Percentiles rank a stretch among this genome's conserved stretches.
Conservation (phyloP, 2,797 vertebrate genomes). For the Mus caroli region DNA sequence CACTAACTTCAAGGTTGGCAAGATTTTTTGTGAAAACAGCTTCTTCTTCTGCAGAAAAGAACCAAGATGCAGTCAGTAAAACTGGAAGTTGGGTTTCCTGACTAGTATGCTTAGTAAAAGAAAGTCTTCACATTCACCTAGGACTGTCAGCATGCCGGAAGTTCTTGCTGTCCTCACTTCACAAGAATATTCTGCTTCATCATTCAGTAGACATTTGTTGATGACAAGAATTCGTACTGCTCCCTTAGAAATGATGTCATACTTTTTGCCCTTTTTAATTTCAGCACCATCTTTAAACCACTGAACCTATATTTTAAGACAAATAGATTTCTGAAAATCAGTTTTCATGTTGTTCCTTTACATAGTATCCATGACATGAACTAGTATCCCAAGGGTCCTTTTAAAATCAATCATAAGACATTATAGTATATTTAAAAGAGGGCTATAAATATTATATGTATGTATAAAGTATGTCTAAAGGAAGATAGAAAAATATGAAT, state of each 20-base stretch:
- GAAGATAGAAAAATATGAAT: neutral
- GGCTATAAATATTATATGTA: neutral
- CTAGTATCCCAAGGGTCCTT: conserved; percentile 93
- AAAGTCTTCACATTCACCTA: conserved; percentile 91
- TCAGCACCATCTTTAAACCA: conserved; percentile 98
- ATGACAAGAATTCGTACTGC: conserved; percentile 94
- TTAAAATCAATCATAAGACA: conserved; percentile 73
- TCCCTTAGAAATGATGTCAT: conserved; percentile 96
- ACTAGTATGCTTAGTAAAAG: conserved; percentile 1
- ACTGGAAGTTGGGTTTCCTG: neutral
- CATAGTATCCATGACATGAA: conserved; percentile 92
- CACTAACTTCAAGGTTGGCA: conserved; percentile 94
- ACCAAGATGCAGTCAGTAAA: conserved; percentile 57
- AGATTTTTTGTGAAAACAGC: conserved; percentile 97
- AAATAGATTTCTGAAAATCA: conserved; percentile 62
- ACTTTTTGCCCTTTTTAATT: conserved; percentile 98
- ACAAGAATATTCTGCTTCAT: conserved; percentile 98
- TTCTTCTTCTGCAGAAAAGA: conserved; percentile 94
- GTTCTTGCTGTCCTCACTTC: conserved; percentile 96
- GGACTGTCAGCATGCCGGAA: conserved; percentile 96
- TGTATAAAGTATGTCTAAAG: neutral
- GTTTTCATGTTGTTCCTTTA: conserved; percentile 91
- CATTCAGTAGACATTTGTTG: conserved; percentile 96
- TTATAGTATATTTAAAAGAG: neutral
- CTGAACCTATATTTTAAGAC: conserved; percentile 90